A percentile compares a stretch with the other conserved stretches of the same genome.
phyloP scores from a whole-genome alignment of 2,113 vertebrate genomes.

The Ranitomeya variabilis region DNA sequence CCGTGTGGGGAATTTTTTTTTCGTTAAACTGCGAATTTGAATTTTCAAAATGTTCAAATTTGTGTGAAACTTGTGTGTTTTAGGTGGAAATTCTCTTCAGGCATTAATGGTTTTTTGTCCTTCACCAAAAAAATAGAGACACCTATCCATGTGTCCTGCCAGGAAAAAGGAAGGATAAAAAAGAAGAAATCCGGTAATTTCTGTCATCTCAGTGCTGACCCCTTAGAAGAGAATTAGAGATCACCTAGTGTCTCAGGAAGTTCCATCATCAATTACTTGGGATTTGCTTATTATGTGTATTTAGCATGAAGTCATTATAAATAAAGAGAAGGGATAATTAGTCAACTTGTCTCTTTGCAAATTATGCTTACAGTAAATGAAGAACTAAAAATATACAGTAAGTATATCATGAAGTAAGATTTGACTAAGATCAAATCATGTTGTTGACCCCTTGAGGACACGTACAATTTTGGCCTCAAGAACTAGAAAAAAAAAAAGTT shows the following conservation, averaged over 20 bases:
- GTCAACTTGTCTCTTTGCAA: not conserved
- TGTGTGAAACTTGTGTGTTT: not conserved
- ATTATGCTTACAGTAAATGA: conserved; percentile 13
- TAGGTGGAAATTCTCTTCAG: not conserved
- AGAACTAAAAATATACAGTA: not conserved
- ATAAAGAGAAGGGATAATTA: not conserved
- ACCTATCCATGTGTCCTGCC: not conserved
- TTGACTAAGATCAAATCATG: not conserved
- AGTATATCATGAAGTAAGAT: not conserved
- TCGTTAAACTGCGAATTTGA: too few relatives aligned
- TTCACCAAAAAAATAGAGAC: not conserved
- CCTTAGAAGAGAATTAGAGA: not conserved
- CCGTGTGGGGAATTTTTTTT: too few relatives aligned
- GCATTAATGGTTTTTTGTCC: not conserved
- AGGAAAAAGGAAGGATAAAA: not conserved
- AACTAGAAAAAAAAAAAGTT: too few relatives aligned
- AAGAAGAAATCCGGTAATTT: not conserved
- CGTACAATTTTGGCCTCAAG: not conserved
- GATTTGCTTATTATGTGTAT: conserved; percentile 30
- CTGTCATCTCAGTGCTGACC: not conserved
- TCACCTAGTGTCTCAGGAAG: not conserved
- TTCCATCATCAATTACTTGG: conserved; percentile 7
- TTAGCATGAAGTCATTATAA: conserved; percentile 27
- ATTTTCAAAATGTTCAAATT: too few relatives aligned
- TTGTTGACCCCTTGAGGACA: not conserved